phyloP scores from a whole-genome alignment of 2,888 invertebrate species.

The Anagyrus pseudococci region DNA sequence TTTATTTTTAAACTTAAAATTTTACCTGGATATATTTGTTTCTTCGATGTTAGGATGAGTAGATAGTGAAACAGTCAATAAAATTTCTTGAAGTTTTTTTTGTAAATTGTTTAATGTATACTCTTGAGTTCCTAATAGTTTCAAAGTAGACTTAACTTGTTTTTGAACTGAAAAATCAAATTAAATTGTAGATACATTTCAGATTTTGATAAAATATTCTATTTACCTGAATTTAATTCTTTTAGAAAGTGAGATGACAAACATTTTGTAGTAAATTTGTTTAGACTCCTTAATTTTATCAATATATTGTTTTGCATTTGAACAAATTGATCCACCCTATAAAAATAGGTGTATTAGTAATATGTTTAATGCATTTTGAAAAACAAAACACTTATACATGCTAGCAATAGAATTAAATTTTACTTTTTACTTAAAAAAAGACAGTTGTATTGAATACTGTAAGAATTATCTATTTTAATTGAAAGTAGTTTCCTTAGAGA shows the following conservation, averaged over 20 bases:
- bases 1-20: neutral
- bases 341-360: neutral
- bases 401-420: neutral
- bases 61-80: neutral
- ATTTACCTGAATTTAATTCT: neutral
- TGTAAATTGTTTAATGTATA: neutral
- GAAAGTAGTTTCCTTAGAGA: neutral
- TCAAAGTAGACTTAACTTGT: neutral
- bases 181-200: neutral
- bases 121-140: neutral
- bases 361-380: neutral
- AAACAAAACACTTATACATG: too few relatives aligned
- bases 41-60: neutral
- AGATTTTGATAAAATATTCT: too few relatives aligned
- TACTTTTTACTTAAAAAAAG: neutral
- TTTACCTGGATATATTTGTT: neutral
- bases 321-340: neutral
- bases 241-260: neutral
- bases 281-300: neutral
- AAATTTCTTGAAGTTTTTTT: neutral
- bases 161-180: neutral
- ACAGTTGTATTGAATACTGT: neutral
- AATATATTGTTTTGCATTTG: neutral
- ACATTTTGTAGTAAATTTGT: neutral
- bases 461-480: slow-evolving; percentile 2